phyloP scores from a whole-genome alignment of 1,140 invertebrate species.

The Plectrocnemia conspersa region DNA sequence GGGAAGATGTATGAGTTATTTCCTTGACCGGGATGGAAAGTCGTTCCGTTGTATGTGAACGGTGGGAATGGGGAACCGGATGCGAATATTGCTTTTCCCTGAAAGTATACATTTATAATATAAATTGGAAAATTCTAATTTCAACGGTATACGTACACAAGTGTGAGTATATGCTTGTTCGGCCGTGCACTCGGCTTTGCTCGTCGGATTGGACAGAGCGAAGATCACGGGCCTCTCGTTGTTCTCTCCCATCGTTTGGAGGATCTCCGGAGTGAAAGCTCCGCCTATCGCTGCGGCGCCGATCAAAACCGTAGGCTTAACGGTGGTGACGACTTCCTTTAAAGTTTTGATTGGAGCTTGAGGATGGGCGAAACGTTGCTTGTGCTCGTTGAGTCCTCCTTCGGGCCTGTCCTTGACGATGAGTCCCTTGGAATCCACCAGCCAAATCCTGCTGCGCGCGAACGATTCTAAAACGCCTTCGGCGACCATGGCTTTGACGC shows the following conservation, averaged over 20 bases:
- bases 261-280: slow-evolving; percentile 80
- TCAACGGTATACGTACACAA: slow-evolving; percentile 54
- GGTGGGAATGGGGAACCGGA: slow-evolving; percentile 89
- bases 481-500: slow-evolving; percentile 80
- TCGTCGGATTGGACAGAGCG: slow-evolving; percentile 94
- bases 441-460: slow-evolving; percentile 69
- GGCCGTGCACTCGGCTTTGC: slow-evolving; percentile 96
- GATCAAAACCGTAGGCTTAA: slow-evolving; percentile 83
- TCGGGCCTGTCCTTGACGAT: slow-evolving; percentile 72
- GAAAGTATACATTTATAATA: slow-evolving; percentile 9
- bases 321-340: slow-evolving; percentile 66
- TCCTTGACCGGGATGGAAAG: slow-evolving; percentile 83
- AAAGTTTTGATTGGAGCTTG: slow-evolving; percentile 65
- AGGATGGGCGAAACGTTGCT: slow-evolving; percentile 70
- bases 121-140: slow-evolving; percentile 2
- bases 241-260: slow-evolving; percentile 74
- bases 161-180: slow-evolving; percentile 85
- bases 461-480: slow-evolving; percentile 69
- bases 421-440: slow-evolving; percentile 65
- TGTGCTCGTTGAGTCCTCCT: slow-evolving; percentile 71
- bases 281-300: slow-evolving; percentile 77
- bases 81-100: slow-evolving; percentile 84
- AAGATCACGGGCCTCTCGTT: slow-evolving; percentile 85
- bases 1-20: slow-evolving; percentile 98
- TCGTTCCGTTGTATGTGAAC: slow-evolving; percentile 68